A percentile compares a stretch with the other conserved stretches of the same genome.
phyloP scores from a whole-genome alignment of 2,888 invertebrate genomes.

The Eupithecia subumbrata region DNA sequence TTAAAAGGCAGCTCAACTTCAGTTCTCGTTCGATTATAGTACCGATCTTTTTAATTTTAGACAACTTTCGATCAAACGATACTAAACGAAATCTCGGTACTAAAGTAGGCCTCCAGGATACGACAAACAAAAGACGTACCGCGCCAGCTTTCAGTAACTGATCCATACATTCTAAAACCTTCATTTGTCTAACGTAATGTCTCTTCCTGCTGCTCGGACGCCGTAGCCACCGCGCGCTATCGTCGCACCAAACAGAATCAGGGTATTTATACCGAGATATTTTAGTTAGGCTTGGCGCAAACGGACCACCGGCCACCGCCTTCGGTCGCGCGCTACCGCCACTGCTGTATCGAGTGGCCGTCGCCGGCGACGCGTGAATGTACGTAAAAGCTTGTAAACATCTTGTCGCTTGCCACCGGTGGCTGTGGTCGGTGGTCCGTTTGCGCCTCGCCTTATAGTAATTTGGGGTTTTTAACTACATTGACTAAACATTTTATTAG shows the following conservation, averaged over 20 bases:
- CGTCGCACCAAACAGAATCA: conserved; percentile 16
- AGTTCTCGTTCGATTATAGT: neutral
- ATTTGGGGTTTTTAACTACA: neutral
- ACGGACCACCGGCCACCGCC: no score
- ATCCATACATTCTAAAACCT: neutral
- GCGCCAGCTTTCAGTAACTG: neutral
- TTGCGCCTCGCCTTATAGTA: no score
- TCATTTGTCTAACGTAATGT: conserved; percentile 7
- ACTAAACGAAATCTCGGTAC: neutral
- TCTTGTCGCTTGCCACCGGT: no score
- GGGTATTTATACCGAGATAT: conserved; percentile 23
- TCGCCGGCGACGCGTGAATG: no score
- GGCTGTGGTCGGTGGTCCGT: no score
- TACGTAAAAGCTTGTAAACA: no score
- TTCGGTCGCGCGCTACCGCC: no score
- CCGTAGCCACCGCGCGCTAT: conserved; percentile 13
- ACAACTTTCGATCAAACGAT: neutral
- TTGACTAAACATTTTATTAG: neutral
- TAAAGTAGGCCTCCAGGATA: neutral
- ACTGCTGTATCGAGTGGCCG: neutral
- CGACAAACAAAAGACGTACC: neutral
- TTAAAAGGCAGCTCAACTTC: neutral
- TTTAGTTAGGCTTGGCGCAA: neutral
- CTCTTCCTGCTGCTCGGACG: conserved; percentile 23
- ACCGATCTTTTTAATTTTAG: no score